Conservation (phyloP, 2,797 vertebrate species). For the Sarcophilus harrisii region DNA sequence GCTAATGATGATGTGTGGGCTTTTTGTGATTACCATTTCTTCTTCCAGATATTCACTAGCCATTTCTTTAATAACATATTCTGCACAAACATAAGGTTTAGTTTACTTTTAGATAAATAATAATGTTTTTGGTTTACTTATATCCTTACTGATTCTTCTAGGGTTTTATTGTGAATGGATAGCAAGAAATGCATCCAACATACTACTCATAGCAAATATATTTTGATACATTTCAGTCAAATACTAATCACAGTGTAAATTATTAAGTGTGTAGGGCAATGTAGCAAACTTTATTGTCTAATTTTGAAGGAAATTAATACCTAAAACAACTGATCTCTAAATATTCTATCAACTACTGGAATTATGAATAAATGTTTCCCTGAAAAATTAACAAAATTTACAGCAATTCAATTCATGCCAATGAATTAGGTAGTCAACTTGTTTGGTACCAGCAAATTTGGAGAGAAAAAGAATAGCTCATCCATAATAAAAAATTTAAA, state of each 20-base stretch:
- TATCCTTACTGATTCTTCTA: not conserved
- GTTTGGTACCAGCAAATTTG: not conserved
- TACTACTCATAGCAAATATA: not conserved
- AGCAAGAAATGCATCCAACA: not conserved
- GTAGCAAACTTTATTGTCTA: not conserved
- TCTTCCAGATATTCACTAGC: too few relatives aligned
- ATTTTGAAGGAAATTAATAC: not conserved
- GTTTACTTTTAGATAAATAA: not conserved
- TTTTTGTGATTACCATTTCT: too few relatives aligned
- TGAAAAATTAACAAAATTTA: not conserved
- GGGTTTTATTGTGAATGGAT: not conserved
- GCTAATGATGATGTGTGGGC: too few relatives aligned
- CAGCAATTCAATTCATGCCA: not conserved
- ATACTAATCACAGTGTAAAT: not conserved
- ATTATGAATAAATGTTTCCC: not conserved
- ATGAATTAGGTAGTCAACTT: not conserved
- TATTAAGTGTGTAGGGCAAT: not conserved
- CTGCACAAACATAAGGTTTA: not conserved
- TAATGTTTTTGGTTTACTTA: not conserved
- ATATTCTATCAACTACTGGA: not conserved
- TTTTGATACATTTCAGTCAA: not conserved
- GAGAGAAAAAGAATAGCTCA: not conserved
- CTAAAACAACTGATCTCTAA: not conserved
- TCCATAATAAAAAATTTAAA: not conserved
- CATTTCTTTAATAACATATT: not conserved